Percentiles rank a stretch among this genome's conserved stretches.
These are phyloP conservation scores for Homarus americanus DNA, from an alignment of 1,140 invertebrate species.

Conservation along the genomic window DNA sequence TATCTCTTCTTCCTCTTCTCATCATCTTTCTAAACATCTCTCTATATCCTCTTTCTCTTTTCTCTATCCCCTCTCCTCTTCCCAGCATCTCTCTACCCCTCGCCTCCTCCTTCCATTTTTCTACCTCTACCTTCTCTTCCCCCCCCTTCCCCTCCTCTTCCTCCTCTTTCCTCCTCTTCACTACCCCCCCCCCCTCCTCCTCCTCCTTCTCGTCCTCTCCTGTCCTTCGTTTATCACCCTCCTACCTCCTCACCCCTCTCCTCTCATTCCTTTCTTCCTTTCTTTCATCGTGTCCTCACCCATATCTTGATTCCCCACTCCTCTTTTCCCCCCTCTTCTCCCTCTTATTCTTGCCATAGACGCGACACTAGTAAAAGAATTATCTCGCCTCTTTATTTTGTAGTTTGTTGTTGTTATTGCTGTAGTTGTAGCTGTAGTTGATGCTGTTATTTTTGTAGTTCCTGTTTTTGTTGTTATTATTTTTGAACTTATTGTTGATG, in stretches of 20 bases:
- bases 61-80: not conserved
- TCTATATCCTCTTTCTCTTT: not conserved
- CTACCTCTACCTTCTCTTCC: not conserved
- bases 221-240: not conserved
- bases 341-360: too few species aligned
- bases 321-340: too few species aligned
- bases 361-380: too few species aligned
- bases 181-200: not conserved
- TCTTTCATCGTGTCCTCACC: too few species aligned
- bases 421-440: too few species aligned
- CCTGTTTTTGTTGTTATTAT: too few species aligned
- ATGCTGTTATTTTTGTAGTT: too few species aligned
- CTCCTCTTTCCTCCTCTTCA: not conserved
- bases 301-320: too few species aligned
- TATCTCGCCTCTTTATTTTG: too few species aligned
- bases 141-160: not conserved
- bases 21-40: too few species aligned
- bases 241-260: not conserved
- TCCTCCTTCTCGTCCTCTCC: not conserved
- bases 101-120: not conserved
- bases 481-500: too few species aligned
- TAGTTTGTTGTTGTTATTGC: too few species aligned
- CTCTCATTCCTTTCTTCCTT: not conserved
- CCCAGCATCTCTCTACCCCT: not conserved
- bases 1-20: not conserved